Evolutionary conservation across 2,113 vertebrate species (phyloP).

Genomic region (Orientallactaga bullata): DNA sequence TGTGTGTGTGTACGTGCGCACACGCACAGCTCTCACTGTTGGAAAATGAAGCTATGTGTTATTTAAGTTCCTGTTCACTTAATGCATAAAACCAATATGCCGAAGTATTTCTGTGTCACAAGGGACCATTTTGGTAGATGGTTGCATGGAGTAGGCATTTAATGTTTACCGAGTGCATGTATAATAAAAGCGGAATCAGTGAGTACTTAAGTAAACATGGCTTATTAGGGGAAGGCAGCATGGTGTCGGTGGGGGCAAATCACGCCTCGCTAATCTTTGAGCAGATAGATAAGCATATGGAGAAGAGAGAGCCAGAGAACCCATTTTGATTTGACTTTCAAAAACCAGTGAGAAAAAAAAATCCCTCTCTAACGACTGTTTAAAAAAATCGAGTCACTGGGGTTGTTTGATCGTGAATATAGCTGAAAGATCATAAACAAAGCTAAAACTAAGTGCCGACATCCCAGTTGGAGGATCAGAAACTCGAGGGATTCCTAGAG

Average conservation of each 20-base stretch:
- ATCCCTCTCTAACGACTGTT: constrained; percentile 61
- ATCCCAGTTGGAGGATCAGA: constrained; percentile 46
- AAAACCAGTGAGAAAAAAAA: constrained; percentile 75
- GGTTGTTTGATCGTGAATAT: constrained; percentile 62
- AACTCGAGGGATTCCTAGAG: constrained; percentile 42
- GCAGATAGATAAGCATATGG: constrained; percentile 74
- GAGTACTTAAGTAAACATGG: constrained; percentile 73
- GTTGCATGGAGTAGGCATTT: constrained; percentile 60
- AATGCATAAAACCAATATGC: constrained; percentile 64
- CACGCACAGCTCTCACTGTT: not conserved
- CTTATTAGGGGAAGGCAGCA: constrained; percentile 51
- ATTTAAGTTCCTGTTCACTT: constrained; percentile 73
- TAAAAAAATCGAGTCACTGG: constrained; percentile 63
- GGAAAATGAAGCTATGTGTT: constrained; percentile 29
- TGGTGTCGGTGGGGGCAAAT: constrained; percentile 52
- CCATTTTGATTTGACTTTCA: constrained; percentile 80
- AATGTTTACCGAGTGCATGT: constrained; percentile 75
- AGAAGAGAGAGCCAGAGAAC: constrained; percentile 64
- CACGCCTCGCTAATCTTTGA: constrained; percentile 70
- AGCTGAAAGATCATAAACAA: constrained; percentile 60
- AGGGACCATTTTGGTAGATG: constrained; percentile 71
- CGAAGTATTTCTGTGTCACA: constrained; percentile 60
- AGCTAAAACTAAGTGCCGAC: constrained; percentile 20
- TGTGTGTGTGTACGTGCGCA: no score
- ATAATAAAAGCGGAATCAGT: constrained; percentile 60